Base-by-base conservation (phyloP, 53 echinoderm and acorn worm genomes). In the Paracentrotus lividus region DNA sequence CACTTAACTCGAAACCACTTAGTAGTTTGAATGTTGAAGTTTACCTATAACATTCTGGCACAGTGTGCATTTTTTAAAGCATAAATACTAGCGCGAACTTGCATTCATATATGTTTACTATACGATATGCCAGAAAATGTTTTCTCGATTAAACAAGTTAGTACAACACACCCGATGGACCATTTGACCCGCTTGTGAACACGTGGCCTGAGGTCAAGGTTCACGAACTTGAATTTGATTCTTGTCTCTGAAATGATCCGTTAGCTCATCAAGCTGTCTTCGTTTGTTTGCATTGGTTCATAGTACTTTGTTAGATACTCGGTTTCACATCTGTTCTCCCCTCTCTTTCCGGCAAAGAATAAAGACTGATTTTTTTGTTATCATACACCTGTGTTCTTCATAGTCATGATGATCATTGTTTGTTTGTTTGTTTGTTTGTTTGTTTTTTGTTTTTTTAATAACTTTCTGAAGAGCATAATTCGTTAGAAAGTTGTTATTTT, bases 81-180 rank as follows among this genome's bases (percentile, higher is more conserved):
- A n/a, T n/a, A n/a, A n/a, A n/a, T n/a, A n/a, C n/a, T n/a, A n/a
- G n/a, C n/a, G n/a, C n/a, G n/a, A n/a, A n/a, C n/a, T n/a, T n/a
- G n/a, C n/a, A n/a, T n/a, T n/a, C n/a, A n/a, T n/a, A n/a, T n/a
- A n/a, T n/a, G n/a, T n/a, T n/a, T n/a, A n/a, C n/a, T n/a, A n/a
- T n/a, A n/a, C n/a, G n/a, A n/a, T n/a, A n/a, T 18, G 57, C 16
- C 16, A 72, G 21, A 40, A 40, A 33, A 33, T 33, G 33, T 67
- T 72, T 72, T 72, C 7, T 20, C 13, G 36, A 72, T 72, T 40
- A 72, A 72, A 21, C 8, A 40, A 20, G 36, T 72, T 36, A 72
- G 36, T 38, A 38, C 16, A 38, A 72, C 36, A 36, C 72, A 72
- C 72, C 21, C 72, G 72, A 72, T 72, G 72, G 72, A 72, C 72